Percentiles rank a stretch among this genome's conserved stretches.
Evolutionary conservation across 1,140 invertebrate genomes (phyloP).

Genomic region (Pseudomyrmex pallidus): DNA sequence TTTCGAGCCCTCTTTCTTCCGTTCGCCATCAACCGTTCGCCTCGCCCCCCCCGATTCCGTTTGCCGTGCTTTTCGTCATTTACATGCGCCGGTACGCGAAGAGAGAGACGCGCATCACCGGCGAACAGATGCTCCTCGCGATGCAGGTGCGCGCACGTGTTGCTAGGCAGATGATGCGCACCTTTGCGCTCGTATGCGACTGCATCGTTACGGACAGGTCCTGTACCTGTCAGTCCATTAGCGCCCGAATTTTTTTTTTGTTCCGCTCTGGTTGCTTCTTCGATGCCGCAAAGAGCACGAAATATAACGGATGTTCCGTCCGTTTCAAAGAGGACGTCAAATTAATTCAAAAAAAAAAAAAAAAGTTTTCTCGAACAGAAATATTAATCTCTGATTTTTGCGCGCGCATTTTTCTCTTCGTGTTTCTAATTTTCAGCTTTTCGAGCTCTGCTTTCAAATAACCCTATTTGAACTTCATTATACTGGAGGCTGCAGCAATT

Average conservation of each 20-base stretch:
- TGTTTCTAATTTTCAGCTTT: not conserved
- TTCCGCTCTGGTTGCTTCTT: not conserved
- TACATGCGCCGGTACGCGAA: not conserved
- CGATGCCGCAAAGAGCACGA: not conserved
- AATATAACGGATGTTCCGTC: not conserved
- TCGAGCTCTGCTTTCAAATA: not conserved
- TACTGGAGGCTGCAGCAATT: not conserved
- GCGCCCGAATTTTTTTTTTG: constrained; percentile 14
- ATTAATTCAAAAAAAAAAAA: no score
- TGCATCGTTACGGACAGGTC: not conserved
- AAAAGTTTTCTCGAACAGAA: no score
- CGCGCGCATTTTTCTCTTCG: no score
- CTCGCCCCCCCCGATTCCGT: constrained; percentile 2
- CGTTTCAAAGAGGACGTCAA: not conserved
- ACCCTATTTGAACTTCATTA: not conserved
- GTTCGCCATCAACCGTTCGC: constrained; percentile 10
- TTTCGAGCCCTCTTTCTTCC: constrained; percentile 11
- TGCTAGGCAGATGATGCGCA: constrained; percentile 42
- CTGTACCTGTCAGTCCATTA: not conserved
- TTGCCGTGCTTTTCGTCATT: constrained; percentile 21
- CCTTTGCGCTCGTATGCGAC: not conserved
- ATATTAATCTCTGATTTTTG: no score
- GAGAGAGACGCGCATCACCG: constrained; percentile 37
- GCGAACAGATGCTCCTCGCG: constrained; percentile 29
- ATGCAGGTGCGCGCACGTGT: constrained; percentile 38